Conservation (phyloP, 2,797 vertebrate species). For the Tauraco hartlaubi region DNA sequence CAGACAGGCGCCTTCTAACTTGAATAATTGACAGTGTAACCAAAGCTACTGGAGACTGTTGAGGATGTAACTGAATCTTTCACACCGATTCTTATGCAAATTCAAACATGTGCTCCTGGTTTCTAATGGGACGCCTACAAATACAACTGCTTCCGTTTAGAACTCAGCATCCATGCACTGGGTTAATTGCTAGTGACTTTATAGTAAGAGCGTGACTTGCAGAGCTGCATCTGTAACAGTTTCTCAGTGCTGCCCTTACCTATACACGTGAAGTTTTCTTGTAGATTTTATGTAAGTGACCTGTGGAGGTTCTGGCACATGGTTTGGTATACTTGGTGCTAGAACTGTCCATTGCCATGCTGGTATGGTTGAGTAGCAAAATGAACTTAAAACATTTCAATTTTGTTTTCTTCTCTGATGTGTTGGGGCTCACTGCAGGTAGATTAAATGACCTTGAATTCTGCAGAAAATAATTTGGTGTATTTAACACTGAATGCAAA, state of each 20-base stretch:
- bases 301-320: background rate
- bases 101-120: background rate
- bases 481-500: background rate
- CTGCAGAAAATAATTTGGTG: background rate
- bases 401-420: background rate
- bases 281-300: background rate
- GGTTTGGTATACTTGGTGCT: background rate
- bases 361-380: background rate
- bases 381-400: background rate
- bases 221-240: background rate
- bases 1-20: background rate
- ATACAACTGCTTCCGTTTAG: background rate
- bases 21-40: background rate
- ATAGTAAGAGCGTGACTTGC: background rate
- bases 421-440: background rate
- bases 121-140: constrained; percentile 22
- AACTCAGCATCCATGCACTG: accelerated
- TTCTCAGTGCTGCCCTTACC: background rate
- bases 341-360: background rate
- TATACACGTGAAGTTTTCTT: accelerated
- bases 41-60: constrained; percentile 14
- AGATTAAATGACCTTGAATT: background rate
- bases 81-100: constrained; percentile 58
- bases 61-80: constrained; percentile 40
- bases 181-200: background rate